Evolutionary conservation across 2,797 vertebrate species (phyloP).

Genomic region (Champsocephalus esox): DNA sequence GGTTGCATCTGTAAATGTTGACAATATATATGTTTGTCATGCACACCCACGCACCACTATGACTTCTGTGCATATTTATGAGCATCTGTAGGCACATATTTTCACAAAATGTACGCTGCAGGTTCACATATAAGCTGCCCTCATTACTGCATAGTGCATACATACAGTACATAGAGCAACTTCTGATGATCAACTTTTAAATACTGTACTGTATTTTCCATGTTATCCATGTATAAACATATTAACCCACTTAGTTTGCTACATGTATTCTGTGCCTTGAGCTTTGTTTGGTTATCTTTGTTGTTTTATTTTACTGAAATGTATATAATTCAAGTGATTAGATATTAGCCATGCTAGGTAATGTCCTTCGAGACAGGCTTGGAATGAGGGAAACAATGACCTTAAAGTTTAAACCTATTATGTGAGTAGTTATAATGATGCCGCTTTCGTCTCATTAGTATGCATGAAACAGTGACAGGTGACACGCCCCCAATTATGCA

Average conservation of each 20-base stretch:
- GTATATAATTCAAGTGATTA: neutral
- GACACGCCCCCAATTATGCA: too few species aligned
- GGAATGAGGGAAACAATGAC: slow-evolving; percentile 12
- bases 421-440: neutral
- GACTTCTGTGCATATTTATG: slow-evolving; percentile 37
- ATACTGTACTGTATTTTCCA: neutral
- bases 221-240: neutral
- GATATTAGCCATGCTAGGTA: neutral
- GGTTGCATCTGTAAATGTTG: slow-evolving; percentile 21
- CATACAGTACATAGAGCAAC: too few species aligned
- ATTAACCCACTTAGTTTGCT: neutral
- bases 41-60: slow-evolving; percentile 1
- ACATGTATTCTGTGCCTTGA: neutral
- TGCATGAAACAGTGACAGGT: too few species aligned
- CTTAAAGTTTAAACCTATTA: neutral
- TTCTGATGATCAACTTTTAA: neutral
- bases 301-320: slow-evolving; percentile 1
- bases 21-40: slow-evolving; percentile 18
- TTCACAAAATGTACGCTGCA: neutral
- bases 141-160: neutral
- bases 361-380: neutral
- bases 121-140: slow-evolving; percentile 8
- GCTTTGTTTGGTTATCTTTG: neutral
- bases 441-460: too few species aligned
- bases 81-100: slow-evolving; percentile 27